These are phyloP conservation scores for Empis livida DNA, from an alignment of 2,888 invertebrate genomes.

Conservation along the genomic window DNA sequence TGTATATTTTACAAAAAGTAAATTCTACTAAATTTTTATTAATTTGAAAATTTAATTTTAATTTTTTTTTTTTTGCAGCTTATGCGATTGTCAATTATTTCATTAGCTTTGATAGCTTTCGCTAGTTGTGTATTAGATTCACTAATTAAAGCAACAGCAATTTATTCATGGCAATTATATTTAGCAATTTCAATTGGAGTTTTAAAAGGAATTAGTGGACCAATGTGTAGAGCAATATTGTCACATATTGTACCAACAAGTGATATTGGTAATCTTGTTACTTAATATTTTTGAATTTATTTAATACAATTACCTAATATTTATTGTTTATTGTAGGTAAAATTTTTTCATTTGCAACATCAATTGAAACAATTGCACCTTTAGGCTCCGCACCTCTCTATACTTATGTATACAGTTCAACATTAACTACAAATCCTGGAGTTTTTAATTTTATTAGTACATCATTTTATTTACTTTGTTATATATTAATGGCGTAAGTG, in stretches of 20 bases:
- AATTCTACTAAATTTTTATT: neutral
- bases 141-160: constrained; percentile 30
- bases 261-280: constrained; percentile 32
- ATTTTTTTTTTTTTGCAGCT: constrained; percentile 13
- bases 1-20: constrained; percentile 42
- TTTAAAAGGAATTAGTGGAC: constrained; percentile 29
- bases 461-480: constrained; percentile 30
- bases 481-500: constrained; percentile 25
- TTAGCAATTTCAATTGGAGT: constrained; percentile 25
- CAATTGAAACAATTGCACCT: constrained; percentile 49
- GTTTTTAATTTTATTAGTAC: constrained; percentile 45
- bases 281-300: neutral
- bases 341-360: constrained; percentile 53
- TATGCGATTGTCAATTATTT: constrained; percentile 26
- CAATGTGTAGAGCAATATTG: constrained; percentile 34
- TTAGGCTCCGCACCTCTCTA: constrained; percentile 49
- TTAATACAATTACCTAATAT: neutral
- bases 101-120: constrained; percentile 26
- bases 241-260: constrained; percentile 28
- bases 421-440: constrained; percentile 43
- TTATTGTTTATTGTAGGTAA: constrained; percentile 37
- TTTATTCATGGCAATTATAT: constrained; percentile 28
- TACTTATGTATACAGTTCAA: constrained; percentile 47
- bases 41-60: neutral
- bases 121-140: constrained; percentile 29